These are phyloP conservation scores for Erethizon dorsatum DNA, from an alignment of 2,797 vertebrate genomes.

Conservation along the genomic window DNA sequence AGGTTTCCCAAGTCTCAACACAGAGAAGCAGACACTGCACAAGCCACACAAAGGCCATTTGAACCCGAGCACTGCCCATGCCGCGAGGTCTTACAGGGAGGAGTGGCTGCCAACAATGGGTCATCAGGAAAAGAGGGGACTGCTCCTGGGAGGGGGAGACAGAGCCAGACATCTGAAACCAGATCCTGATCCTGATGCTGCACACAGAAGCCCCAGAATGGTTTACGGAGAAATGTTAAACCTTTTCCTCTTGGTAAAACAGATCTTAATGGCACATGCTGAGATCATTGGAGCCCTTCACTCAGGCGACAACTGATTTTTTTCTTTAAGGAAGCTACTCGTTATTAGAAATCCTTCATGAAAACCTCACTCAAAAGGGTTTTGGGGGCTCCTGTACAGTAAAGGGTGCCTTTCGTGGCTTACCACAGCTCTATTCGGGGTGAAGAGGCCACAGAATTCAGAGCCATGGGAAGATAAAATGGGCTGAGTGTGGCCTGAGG, in stretches of 20 bases:
- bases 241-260: background rate
- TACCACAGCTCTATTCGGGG: background rate
- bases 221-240: background rate
- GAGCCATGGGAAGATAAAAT: background rate
- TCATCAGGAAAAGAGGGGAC: background rate
- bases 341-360: constrained; percentile 18
- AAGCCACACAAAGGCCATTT: background rate
- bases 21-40: background rate
- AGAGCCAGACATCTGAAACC: background rate
- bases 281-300: background rate
- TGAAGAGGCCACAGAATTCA: background rate
- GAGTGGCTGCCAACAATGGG: background rate
- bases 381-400: background rate
- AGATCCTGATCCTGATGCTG: background rate
- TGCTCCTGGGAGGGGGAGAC: background rate
- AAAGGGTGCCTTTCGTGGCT: background rate
- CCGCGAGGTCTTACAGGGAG: too few relatives aligned
- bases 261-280: background rate
- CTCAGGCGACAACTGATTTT: background rate
- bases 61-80: background rate
- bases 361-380: background rate
- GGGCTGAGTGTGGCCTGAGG: fast-evolving
- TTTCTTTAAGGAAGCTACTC: background rate
- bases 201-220: background rate
- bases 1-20: background rate